Base-by-base conservation (phyloP, 2,888 invertebrate genomes). In the Dryocosmus kuriphilus region DNA sequence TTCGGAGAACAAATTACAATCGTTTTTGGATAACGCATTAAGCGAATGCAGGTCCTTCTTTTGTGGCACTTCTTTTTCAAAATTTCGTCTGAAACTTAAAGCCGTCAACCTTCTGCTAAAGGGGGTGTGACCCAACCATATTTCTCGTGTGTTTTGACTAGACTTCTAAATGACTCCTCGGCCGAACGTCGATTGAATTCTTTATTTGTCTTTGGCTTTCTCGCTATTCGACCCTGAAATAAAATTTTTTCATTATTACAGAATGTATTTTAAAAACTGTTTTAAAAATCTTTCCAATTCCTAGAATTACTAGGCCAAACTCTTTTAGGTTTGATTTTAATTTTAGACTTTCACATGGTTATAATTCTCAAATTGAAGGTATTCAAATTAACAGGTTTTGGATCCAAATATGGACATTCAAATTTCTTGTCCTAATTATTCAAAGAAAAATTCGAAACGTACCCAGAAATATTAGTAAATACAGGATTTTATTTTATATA, bases 101-200 rank as follows among this genome's bases (percentile, higher is more conserved):
- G 38, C 35, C 38, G n/a, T 71, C 95, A 97, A 90, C 97, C 97
- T 91, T 97, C 97, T 65, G 97, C 95, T 81, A 97, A 93, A 22
- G 97, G 95, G 35, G 97, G 97, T 35, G 97, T 97, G 73, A 97
- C 97, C 97, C 97, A 97, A 76, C 97, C 97, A 90, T 97, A 97
- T 90, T 97, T 97, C 89, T 97, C 97, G 90, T 97, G 97, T 11
- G 97, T 97, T 92, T 97, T 97, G 79, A 97, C 97, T 84, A 97
- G 93, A 78, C 96, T 96, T 85, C 96, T 94, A 92, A 97, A 97
- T 38, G 97, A 96, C 88, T 97, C 96, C 90, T 97, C 97, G n/a
- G 97, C 97, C 75, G 96, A 95, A 83, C 96, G 94, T 83, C 94
- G 92, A 86, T 85, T 96, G 91, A 97, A 97, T 90, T 96, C 96